phyloP scores from a whole-genome alignment of 2,797 vertebrate species.

The Malacoctenus gilli region DNA sequence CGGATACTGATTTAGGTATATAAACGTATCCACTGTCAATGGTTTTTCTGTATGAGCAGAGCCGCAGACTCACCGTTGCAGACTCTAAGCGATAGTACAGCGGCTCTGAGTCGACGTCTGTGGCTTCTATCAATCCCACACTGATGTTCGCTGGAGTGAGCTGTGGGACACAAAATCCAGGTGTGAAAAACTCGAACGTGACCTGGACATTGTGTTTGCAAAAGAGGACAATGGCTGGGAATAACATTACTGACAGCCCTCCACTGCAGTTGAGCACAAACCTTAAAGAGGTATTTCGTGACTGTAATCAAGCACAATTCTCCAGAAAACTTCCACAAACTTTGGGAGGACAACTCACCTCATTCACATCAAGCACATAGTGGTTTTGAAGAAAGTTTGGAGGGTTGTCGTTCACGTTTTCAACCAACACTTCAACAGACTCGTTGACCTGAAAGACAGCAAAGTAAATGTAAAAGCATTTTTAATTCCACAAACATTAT shows the following conservation, averaged over 20 bases:
- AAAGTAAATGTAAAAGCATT: background rate
- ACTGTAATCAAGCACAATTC: too few relatives aligned
- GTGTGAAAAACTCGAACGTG: too few relatives aligned
- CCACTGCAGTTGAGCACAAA: too few relatives aligned
- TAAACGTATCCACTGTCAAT: too few relatives aligned
- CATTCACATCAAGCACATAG: constrained; percentile 79
- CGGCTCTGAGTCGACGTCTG: constrained; percentile 77
- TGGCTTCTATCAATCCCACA: constrained; percentile 76
- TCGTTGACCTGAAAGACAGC: constrained; percentile 69
- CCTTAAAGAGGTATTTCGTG: too few relatives aligned
- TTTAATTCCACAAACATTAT: background rate
- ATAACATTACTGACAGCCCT: too few relatives aligned
- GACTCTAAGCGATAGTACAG: constrained; percentile 81
- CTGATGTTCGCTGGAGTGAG: constrained; percentile 76
- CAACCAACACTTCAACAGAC: constrained; percentile 74
- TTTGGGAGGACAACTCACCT: constrained; percentile 69
- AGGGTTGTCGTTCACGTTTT: constrained; percentile 83
- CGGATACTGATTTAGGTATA: too few relatives aligned
- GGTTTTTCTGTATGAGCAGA: background rate
- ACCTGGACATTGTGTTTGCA: too few relatives aligned
- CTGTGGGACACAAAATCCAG: constrained; percentile 51
- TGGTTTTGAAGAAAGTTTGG: constrained; percentile 78
- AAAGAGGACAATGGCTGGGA: too few relatives aligned
- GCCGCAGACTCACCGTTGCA: constrained; percentile 63
- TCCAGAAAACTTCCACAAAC: too few relatives aligned